Conservation (phyloP, 2,797 vertebrate species). For the Eremophila alpestris region DNA sequence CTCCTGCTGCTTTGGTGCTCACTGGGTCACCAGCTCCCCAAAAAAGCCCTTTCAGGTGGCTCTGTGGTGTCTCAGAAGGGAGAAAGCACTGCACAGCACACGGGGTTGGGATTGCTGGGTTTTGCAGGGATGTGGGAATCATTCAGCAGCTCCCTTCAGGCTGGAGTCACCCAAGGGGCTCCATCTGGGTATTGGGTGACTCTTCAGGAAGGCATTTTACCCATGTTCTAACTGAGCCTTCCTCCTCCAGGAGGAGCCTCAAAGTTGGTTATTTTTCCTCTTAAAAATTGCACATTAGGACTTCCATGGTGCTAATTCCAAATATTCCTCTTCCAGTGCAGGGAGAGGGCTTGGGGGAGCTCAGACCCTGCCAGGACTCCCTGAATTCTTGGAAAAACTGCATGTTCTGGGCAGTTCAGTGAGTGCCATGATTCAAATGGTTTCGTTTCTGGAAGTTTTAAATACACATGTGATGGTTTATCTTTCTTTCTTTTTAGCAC, state of each 20-base stretch:
- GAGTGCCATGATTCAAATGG: background rate
- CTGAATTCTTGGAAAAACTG: background rate
- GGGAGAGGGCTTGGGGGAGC: background rate
- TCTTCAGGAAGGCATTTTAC: background rate
- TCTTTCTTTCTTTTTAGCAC: background rate
- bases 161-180: background rate
- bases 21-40: background rate
- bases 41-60: background rate
- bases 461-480: background rate
- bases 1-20: background rate
- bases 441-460: background rate
- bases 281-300: background rate
- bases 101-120: background rate
- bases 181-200: background rate
- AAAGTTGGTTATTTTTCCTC: rapidly evolving
- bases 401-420: background rate
- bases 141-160: background rate
- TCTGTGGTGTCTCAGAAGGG: background rate
- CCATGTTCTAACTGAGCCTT: background rate
- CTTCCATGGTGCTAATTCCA: background rate
- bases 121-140: background rate
- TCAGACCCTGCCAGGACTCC: background rate
- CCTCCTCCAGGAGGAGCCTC: background rate
- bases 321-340: too few species aligned
- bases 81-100: background rate